Conservation (phyloP, 2,888 invertebrate species). For the Rhimphoctona megacephalus region DNA sequence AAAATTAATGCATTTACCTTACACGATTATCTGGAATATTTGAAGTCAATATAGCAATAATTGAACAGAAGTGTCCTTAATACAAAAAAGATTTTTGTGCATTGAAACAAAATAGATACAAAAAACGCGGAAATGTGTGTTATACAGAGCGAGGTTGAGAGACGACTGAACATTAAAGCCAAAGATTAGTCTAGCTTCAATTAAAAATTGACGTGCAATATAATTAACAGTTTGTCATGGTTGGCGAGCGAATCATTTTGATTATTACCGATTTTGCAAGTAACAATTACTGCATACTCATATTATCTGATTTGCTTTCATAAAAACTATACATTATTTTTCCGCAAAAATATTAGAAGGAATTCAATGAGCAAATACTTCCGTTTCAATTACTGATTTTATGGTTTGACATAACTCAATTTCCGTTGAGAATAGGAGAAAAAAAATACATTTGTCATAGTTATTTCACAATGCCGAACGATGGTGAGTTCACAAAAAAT, state of each 20-base stretch:
- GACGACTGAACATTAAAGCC: neutral
- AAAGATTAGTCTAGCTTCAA: neutral
- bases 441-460: neutral
- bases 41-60: neutral
- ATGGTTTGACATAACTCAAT: neutral
- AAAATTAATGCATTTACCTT: neutral
- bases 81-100: neutral
- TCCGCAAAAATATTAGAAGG: neutral
- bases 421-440: neutral
- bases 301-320: neutral
- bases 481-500: neutral
- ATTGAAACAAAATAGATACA: neutral
- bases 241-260: neutral
- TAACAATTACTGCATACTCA: neutral
- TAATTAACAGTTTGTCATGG: neutral
- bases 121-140: neutral
- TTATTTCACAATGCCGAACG: neutral
- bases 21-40: neutral
- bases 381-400: neutral
- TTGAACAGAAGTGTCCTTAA: neutral
- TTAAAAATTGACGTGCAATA: neutral
- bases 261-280: neutral
- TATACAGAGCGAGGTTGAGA: neutral
- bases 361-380: neutral
- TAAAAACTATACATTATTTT: neutral